Evolutionary conservation across 2,888 invertebrate genomes (phyloP).

Genomic region (Rotaria magnacalcarata): DNA sequence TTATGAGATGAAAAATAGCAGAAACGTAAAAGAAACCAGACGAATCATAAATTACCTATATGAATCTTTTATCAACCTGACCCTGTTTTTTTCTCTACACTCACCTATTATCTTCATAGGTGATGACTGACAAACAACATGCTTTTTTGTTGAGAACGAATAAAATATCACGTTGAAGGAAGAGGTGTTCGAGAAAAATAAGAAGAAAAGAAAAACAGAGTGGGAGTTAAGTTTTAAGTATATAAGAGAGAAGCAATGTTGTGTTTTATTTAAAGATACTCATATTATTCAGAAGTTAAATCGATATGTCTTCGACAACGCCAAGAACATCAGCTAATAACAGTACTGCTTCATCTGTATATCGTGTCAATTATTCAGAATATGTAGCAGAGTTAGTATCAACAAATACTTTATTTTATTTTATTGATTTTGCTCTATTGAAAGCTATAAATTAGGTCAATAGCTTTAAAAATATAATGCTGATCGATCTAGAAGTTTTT

Average conservation of each 20-base stretch:
- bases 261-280: not conserved
- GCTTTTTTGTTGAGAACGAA: not conserved
- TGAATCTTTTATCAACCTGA: not conserved
- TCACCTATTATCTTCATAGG: not conserved
- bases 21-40: not conserved
- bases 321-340: not conserved
- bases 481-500: not conserved
- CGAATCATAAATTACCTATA: not conserved
- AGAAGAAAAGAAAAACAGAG: not conserved
- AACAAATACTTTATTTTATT: not conserved
- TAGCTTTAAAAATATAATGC: not conserved
- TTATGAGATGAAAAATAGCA: not conserved
- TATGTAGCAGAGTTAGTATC: not conserved
- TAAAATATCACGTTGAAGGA: not conserved
- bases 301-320: not conserved
- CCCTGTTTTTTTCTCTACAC: not conserved
- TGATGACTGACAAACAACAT: not conserved
- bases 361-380: constrained; percentile 4
- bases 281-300: not conserved
- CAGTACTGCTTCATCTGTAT: not conserved
- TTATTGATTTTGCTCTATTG: not conserved
- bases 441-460: not conserved
- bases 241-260: not conserved
- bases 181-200: not conserved
- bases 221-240: not conserved